Base-by-base conservation (phyloP, 30 jellyfish, hydroid and myxozoan genomes). In the Aurelia aurita complex sp. Pacific region DNA sequence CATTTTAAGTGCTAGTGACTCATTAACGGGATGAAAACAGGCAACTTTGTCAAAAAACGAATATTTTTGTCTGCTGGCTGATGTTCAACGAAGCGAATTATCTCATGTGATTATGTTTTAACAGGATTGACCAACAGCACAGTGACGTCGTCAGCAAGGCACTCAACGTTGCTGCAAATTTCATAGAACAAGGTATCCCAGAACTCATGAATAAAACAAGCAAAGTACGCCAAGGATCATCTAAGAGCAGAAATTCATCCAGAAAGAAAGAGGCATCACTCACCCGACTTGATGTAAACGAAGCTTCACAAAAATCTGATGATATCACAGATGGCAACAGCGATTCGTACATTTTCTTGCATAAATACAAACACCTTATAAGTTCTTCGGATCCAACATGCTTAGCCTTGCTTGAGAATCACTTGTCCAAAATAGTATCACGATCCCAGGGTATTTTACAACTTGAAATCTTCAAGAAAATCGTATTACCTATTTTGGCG, bases 331-430 rank as follows among this genome's bases (percentile, higher is more conserved):
- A 84, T 59, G 80, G 62, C n/a, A 19, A 76, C 18, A 34, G 43
- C 51, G 93, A 84, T 3, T 3, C 80, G 38, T 74, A 33, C 50
- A 68, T 53, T 5, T 84, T 84, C 77, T 29, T 84, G 76, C 85
- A 43, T 17, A 73, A 61, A 73, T 84, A 84, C 93, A 84, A 75
- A 32, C 13, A 55, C 77, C 55, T 84, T 10, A 73, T 46, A 43
- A 65, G 9, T 19, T 59, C 81, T 14, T 77, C 84, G 17, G 53
- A 73, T 65, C 76, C 53, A 55, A 33, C 65, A 3, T 38, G 29
- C 13, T 46, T 71, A 68, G 77, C 54, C 14, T 57, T 74, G 34
- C 40, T 84, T 3, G 93, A 77, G 57, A n/a, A 17, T 23, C 93
- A 84, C 19, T n/a, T 84, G 64, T 57, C 60, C 82, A 60, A 60